Evolutionary conservation across 1,140 invertebrate species (phyloP).

Genomic region (Bombyx mandarina): DNA sequence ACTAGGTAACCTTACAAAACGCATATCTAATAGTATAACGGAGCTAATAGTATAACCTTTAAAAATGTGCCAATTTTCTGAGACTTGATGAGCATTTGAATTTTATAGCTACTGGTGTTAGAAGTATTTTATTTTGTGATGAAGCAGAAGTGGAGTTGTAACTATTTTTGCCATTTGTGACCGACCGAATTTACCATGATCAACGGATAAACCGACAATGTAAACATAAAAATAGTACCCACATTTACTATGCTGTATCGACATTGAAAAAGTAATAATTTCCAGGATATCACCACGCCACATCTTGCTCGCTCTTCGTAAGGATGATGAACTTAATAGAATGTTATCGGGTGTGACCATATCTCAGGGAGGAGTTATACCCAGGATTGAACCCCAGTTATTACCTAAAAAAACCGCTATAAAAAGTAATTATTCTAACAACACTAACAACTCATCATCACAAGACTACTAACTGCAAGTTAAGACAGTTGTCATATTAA

Average conservation of each 20-base stretch:
- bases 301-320: conserved; percentile 81
- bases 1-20: conserved; percentile 32
- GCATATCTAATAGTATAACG: not conserved
- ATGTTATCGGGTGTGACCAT: conserved; percentile 84
- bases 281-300: conserved; percentile 82
- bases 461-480: conserved; percentile 36
- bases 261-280: conserved; percentile 3
- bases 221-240: not conserved
- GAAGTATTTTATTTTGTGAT: not conserved
- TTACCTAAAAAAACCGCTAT: conserved; percentile 77
- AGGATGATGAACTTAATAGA: conserved; percentile 87
- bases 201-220: not conserved
- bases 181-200: not conserved
- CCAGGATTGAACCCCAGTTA: conserved; percentile 81
- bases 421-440: conserved; percentile 19
- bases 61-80: not conserved
- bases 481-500: too few relatives aligned
- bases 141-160: not conserved
- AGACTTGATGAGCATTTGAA: not conserved
- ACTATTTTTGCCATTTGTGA: not conserved
- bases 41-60: not conserved
- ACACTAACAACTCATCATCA: conserved; percentile 19
- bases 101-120: not conserved
- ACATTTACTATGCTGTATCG: not conserved
- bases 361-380: conserved; percentile 83